Evolutionary conservation across 2,888 invertebrate species (phyloP).

Genomic region (Macropis europaea): DNA sequence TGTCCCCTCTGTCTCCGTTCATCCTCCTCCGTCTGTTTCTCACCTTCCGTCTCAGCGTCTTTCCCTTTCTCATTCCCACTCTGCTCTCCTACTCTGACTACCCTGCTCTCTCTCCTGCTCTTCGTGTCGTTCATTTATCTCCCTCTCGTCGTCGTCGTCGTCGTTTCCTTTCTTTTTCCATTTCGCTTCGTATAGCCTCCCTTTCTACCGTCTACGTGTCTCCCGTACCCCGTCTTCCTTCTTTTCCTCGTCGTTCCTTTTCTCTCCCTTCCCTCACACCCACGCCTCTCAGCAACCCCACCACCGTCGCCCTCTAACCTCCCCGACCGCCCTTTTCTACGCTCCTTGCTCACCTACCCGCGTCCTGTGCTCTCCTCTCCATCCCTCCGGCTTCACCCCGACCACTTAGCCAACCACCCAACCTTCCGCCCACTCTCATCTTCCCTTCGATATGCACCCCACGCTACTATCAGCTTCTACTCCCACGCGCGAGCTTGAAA

Average conservation of each 20-base stretch:
- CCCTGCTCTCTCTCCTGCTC: not conserved
- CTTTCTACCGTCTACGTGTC: conserved; percentile 32
- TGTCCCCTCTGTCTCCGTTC: conserved; percentile 20
- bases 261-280: conserved; percentile 48
- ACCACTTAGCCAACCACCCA: conserved; percentile 48
- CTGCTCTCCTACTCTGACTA: conserved; percentile 7
- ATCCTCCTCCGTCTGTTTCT: conserved; percentile 36
- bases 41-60: conserved; percentile 35
- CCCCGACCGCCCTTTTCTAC: conserved; percentile 50
- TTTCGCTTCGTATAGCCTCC: conserved; percentile 32
- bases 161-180: conserved; percentile 37
- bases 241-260: conserved; percentile 28
- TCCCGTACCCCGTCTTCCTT: conserved; percentile 19
- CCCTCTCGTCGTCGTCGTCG: conserved; percentile 31
- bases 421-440: conserved; percentile 60
- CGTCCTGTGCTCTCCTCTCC: not conserved
- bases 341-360: conserved; percentile 36
- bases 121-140: conserved; percentile 28
- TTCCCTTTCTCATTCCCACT: conserved; percentile 18
- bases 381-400: conserved; percentile 10
- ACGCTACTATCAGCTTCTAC: conserved; percentile 63
- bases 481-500: conserved; percentile 62
- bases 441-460: conserved; percentile 68
- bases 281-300: conserved; percentile 46
- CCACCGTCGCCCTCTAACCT: conserved; percentile 34